Base-by-base conservation (phyloP, 2,113 vertebrate genomes). In the Microtus richardsoni region DNA sequence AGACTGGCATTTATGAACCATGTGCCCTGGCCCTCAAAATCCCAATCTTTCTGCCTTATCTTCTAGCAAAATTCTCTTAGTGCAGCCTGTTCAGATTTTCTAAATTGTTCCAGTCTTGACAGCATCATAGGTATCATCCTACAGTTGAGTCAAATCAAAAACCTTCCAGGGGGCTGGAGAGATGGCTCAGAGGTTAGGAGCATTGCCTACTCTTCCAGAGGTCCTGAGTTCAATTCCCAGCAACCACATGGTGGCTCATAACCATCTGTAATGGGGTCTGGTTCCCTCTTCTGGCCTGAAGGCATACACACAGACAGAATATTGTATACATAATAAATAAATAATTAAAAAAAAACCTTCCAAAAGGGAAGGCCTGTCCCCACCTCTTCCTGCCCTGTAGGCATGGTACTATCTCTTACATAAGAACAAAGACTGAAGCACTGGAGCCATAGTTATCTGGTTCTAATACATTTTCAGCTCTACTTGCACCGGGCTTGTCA, bases 391-490 rank as follows among this genome's bases (percentile, higher is more conserved):
- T 36, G 24, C 47, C 66, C 79, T 64, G 2, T 30, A 83, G n/a
- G 17, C 36, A 12, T 24, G 8, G 5, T 9, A 24, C 41, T 54
- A 49, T 13, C 22, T 12, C 91, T 62, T 60, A 8, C 9, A 33
- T 5, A 41, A 74, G 19, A 73, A 73, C 75, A 80, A 80, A 71
- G 83, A 85, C 1, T 70, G 70, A 87, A 89, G 17, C 24, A 70
- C 10, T 4, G 16, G 5, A 7, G 41, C 85, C 64, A 6, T 68
- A 24, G 41, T 66, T 85, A 73, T 52, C 91, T 73, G 33, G 84
- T 71, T 73, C 58, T n/a, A 49, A 92, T 21, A 91, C 13, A 19
- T 80, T 91, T 89, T 82, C 74, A 77, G 30, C 49, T 94, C 39
- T 64, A 2, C 66, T 44, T 33, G 52, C 14, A 71, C 30, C 9